Percentiles rank a stretch among this genome's conserved stretches.
Evolutionary conservation across 2,888 invertebrate species (phyloP).

Genomic region (Masnerella sp.): DNA sequence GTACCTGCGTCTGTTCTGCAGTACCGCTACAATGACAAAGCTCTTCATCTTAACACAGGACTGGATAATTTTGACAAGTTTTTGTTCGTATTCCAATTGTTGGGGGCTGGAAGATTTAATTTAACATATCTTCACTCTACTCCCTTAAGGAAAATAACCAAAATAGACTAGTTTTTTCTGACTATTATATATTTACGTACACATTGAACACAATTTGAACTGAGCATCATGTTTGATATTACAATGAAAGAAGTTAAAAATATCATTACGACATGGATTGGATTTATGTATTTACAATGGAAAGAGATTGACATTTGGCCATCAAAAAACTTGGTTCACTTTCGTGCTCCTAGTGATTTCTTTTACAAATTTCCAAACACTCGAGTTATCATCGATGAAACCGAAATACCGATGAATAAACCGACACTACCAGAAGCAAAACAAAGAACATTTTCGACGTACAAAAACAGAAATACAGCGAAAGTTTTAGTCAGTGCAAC

Average conservation of each 20-base stretch:
- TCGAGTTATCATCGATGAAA: conserved; percentile 50
- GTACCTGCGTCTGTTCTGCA: conserved; percentile 1
- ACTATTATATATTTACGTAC: conserved; percentile 12
- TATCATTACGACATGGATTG: conserved; percentile 45
- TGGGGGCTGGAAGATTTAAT: conserved; percentile 9
- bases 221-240: conserved; percentile 9
- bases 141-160: not conserved
- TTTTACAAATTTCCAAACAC: conserved; percentile 36
- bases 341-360: conserved; percentile 45
- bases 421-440: conserved; percentile 40
- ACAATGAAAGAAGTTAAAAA: conserved; percentile 12
- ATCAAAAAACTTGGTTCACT: conserved; percentile 26
- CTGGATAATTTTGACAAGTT: conserved; percentile 10
- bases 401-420: conserved; percentile 38
- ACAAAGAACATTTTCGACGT: conserved; percentile 61
- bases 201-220: conserved; percentile 17
- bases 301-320: conserved; percentile 36
- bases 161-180: conserved; percentile 11
- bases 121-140: conserved; percentile 1
- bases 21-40: not conserved
- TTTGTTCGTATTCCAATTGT: conserved; percentile 5
- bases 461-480: conserved; percentile 62
- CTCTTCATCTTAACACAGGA: conserved; percentile 6
- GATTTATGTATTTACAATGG: conserved; percentile 50
- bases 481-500: conserved; percentile 59